A percentile compares a stretch with the other conserved stretches of the same genome.
phyloP scores from a whole-genome alignment of 1,140 invertebrate genomes.

The Ruditapes philippinarum region DNA sequence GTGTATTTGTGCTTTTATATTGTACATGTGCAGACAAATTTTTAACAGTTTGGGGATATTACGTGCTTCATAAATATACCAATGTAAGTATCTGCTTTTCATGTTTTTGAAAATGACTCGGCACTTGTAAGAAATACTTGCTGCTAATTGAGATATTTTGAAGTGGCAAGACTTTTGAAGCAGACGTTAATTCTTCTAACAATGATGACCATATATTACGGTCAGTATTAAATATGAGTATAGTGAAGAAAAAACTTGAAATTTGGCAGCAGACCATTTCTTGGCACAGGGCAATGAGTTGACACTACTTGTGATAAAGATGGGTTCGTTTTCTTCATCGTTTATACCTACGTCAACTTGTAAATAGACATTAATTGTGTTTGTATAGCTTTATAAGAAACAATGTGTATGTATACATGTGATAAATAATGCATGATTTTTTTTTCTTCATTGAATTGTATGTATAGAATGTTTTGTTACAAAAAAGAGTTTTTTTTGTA shows the following conservation, averaged over 20 bases:
- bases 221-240: too few relatives aligned
- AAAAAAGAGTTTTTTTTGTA: too few relatives aligned
- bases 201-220: too few relatives aligned
- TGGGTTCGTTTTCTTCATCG: not conserved
- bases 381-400: not conserved
- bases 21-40: not conserved
- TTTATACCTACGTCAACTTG: not conserved
- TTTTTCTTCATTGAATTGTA: too few relatives aligned
- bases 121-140: not conserved
- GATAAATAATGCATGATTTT: too few relatives aligned
- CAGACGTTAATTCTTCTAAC: too few relatives aligned
- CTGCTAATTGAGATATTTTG: too few relatives aligned
- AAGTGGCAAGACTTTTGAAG: too few relatives aligned
- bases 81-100: constrained; percentile 8
- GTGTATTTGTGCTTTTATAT: not conserved
- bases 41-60: not conserved
- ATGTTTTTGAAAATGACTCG: not conserved
- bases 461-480: too few relatives aligned
- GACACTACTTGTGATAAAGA: not conserved
- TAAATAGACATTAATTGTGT: not conserved
- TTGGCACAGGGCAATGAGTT: not conserved
- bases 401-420: too few relatives aligned
- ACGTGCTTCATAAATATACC: not conserved
- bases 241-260: not conserved
- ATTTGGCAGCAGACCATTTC: not conserved